Evolutionary conservation across 1,140 invertebrate genomes (phyloP), one percentile per base, ranked within the genome.

Genomic region (Lucilia cuprina): DNA sequence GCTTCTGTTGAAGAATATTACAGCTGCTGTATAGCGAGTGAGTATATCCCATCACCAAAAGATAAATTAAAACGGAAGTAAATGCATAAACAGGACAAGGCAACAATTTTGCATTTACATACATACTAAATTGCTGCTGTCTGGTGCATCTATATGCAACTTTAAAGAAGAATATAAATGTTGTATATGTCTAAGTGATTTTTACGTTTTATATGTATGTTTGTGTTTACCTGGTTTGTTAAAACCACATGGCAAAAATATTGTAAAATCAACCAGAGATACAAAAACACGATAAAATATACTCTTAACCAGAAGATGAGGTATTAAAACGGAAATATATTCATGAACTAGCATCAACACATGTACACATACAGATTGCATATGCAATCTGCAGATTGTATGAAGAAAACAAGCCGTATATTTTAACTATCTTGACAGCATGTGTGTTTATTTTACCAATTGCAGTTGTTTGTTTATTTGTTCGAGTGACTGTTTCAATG

Each of bases 251-350:
- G 60, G 7, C 50, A 55, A 65, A 17, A 19, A n/a, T 19, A 65
- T 19, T 65, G 60, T 19, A 65, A 65, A 65, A 19, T 3, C 3
- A 12, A 55, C 5, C 50, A 65, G 60, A 65, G 19, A 65, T 41
- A 65, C 19, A 21, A 55, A n/a, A n/a, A n/a, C 50, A 55, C 12
- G 13, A 65, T 19, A 65, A n/a, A 2, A 65, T 4, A 21, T 12
- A 9, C n/a, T n/a, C n/a, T n/a, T 21, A 65, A 41, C 35, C 50
- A 14, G 17, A 14, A 55, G 50, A 55, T 55, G 50, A 55, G 50
- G 50, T 55, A 55, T 55, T 55, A 55, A 55, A 65, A 65, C 60
- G 60, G 60, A 65, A 65, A 65, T 65, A 21, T 65, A 65, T 65
- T 65, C 60, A 65, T 65, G 60, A 19, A 65, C 5, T 65, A 7